Base-by-base conservation (phyloP, 2,113 vertebrate species). In the Phyllostomus hastatus region DNA sequence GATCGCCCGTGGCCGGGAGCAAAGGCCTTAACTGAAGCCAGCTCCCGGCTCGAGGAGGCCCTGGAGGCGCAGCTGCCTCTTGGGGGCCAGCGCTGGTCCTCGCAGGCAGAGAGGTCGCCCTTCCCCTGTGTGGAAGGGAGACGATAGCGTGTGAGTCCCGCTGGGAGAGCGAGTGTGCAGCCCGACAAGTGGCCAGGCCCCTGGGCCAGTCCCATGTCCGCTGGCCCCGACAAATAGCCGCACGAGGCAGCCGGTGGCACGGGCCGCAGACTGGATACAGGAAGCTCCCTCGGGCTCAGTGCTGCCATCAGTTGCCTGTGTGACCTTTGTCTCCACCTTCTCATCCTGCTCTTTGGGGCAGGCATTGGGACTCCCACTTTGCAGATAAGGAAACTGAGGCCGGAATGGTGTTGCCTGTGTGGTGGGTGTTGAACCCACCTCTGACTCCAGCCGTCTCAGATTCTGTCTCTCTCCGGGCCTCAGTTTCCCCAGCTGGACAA, bases 191-290 rank as follows among this genome's bases (percentile, higher is more conserved):
- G 73, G 64, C 93, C 19, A 82, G 57, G 7, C 33, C 24, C 48
- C 11, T 0, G 26, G 87, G 7, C 48, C 75, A 41, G 54, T n/a
- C 57, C 70, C 43, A 0, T 61, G 22, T 75, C 31, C 10, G 0
- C 1, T 12, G 41, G 46, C 75, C 50, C 50, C 19, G 4, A 83
- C 35, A 31, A 57, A 2, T 2, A 0, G 9, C 24, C n/a, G 86
- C n/a, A 22, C 6, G 41, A 79, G 33, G 24, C 41, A 41, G 52
- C 59, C 87, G 2, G 16, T 33, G 54, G 31, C 14, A 48, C 8
- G 9, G 64, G 19, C 41, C 22, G 20, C 81, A 38, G 38, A 8
- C 1, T 20, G 16, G 46, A 50, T 14, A 1, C 2, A 24, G 12
- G 52, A 54, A 31, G 20, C 54, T 76, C 31, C 2, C 0, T 10